A percentile compares a stretch with the other conserved stretches of the same genome.
These are phyloP conservation scores for Andrena chrysosceles DNA, from an alignment of 2,888 invertebrate species.

Conservation along the genomic window DNA sequence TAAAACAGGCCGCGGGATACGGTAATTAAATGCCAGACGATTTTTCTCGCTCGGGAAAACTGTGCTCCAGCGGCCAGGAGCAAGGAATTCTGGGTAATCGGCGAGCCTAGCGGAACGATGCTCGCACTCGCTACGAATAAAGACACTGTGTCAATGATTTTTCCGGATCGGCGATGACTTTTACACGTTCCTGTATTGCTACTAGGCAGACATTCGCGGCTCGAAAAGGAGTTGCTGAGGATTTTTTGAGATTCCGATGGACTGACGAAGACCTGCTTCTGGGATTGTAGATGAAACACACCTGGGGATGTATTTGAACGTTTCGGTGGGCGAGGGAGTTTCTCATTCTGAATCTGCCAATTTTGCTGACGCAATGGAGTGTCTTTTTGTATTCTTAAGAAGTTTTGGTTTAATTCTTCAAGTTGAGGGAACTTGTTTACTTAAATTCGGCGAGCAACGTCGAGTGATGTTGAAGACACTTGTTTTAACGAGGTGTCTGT, in stretches of 20 bases:
- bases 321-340: too few species aligned
- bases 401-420: background rate
- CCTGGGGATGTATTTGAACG: too few species aligned
- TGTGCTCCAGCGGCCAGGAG: background rate
- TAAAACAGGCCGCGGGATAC: slow-evolving; percentile 42
- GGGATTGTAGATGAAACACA: too few species aligned
- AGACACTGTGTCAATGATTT: background rate
- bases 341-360: background rate
- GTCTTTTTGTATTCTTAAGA: background rate
- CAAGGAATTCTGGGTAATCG: slow-evolving; percentile 13
- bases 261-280: too few species aligned
- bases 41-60: slow-evolving; percentile 26
- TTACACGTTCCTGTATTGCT: background rate
- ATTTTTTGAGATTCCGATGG: too few species aligned
- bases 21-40: slow-evolving; percentile 53
- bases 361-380: background rate
- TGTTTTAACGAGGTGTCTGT: background rate
- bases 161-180: background rate
- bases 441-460: background rate
- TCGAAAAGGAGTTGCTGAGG: background rate
- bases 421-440: background rate
- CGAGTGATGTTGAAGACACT: background rate
- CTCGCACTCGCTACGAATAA: background rate
- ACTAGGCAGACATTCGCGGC: background rate
- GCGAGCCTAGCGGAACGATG: slow-evolving; percentile 2